These are phyloP conservation scores for Phengaris alcon DNA, from an alignment of 2,888 invertebrate species.

Conservation along the genomic window DNA sequence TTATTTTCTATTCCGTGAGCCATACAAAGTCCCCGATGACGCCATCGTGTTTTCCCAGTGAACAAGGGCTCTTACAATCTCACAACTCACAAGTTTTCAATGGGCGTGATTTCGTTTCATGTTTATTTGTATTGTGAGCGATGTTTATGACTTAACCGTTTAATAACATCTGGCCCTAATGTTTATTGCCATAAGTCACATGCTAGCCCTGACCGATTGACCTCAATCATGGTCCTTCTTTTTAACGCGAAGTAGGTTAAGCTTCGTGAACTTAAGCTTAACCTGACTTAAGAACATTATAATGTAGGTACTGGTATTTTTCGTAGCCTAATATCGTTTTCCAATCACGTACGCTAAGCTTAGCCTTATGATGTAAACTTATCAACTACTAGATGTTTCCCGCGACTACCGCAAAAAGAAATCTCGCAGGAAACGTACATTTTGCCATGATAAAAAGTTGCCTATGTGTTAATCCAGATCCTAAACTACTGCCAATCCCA, in stretches of 20 bases:
- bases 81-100: not conserved
- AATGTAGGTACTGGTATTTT: not conserved
- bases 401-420: too few relatives aligned
- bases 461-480: too few relatives aligned
- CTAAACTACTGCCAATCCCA: too few relatives aligned
- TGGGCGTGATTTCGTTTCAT: conserved; percentile 10
- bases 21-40: too few relatives aligned
- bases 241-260: not conserved
- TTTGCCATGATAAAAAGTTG: too few relatives aligned
- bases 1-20: too few relatives aligned
- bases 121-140: conserved; percentile 5
- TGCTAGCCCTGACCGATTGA: conserved; percentile 1
- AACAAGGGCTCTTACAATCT: not conserved
- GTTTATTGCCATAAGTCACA: conserved; percentile 7
- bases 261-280: not conserved
- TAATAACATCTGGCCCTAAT: not conserved
- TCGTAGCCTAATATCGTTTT: too few relatives aligned
- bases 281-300: not conserved
- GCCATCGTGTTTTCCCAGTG: not conserved
- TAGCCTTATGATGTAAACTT: not conserved
- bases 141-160: not conserved
- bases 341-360: not conserved
- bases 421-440: too few relatives aligned
- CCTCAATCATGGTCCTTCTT: not conserved
- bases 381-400: too few relatives aligned